Percentiles rank a stretch among this genome's conserved stretches.
phyloP scores from a whole-genome alignment of 2,797 vertebrate genomes.

The Hirundo rustica region DNA sequence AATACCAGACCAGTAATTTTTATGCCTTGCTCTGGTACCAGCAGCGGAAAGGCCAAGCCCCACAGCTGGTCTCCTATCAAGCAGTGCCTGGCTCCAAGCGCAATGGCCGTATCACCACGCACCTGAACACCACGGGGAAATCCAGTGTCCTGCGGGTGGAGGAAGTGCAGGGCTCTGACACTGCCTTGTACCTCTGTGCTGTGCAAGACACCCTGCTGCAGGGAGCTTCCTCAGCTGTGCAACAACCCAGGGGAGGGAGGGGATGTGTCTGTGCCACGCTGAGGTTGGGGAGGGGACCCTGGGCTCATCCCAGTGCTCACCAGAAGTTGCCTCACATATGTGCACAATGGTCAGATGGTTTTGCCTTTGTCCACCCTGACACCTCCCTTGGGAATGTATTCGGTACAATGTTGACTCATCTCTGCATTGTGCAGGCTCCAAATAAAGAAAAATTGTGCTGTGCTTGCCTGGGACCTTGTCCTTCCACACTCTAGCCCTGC shows the following conservation, averaged over 20 bases:
- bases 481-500: not conserved
- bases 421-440: fast-evolving
- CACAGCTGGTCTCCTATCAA: not conserved
- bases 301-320: not conserved
- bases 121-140: not conserved
- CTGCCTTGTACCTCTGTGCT: no score
- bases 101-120: not conserved
- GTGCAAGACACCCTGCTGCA: no score
- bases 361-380: fast-evolving
- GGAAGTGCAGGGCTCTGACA: not conserved
- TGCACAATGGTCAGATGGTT: not conserved
- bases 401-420: fast-evolving
- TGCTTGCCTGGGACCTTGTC: not conserved
- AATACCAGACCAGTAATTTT: not conserved
- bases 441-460: fast-evolving
- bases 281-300: not conserved
- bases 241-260: no score
- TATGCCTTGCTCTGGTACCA: fast-evolving
- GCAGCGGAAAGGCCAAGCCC: not conserved
- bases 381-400: not conserved
- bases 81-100: not conserved
- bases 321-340: no score
- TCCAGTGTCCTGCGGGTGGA: not conserved
- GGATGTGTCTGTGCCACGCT: no score
- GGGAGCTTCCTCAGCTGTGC: no score